A percentile compares a stretch with the other conserved stretches of the same genome.
Evolutionary conservation across 2,797 vertebrate species (phyloP).

Genomic region (Onychomys arenicola): DNA sequence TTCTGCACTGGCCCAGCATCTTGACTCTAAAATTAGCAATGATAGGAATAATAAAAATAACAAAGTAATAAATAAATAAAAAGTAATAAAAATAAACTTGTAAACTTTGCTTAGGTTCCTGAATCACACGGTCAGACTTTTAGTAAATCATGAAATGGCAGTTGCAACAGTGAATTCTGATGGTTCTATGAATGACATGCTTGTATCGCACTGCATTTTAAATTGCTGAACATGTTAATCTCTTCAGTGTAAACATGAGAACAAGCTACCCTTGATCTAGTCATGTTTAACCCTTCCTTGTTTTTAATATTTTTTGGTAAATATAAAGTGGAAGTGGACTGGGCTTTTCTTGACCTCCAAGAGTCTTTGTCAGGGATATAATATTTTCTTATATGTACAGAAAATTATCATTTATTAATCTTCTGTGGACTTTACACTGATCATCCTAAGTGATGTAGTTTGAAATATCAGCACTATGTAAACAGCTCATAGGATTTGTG

Average conservation of each 20-base stretch:
- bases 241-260: conserved; percentile 30
- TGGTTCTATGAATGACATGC: not conserved
- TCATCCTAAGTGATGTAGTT: conserved; percentile 66
- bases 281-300: not conserved
- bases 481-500: conserved; percentile 74
- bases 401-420: conserved; percentile 74
- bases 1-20: too few species aligned
- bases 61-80: not conserved
- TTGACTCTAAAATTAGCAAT: not conserved
- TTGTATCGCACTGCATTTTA: not conserved
- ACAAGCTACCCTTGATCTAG: not conserved
- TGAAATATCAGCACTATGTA: conserved; percentile 72
- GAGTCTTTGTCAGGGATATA: conserved; percentile 17
- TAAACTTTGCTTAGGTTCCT: not conserved
- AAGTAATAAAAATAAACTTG: not conserved
- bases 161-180: not conserved
- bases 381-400: conserved; percentile 59
- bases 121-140: not conserved
- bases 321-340: not conserved
- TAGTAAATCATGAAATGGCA: not conserved
- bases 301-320: not conserved
- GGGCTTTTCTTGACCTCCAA: not conserved
- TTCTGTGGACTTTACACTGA: conserved; percentile 65
- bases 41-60: not conserved
- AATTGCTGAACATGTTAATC: not conserved